Evolutionary conservation across 1,140 invertebrate species (phyloP).

Genomic region (Spodoptera litura): DNA sequence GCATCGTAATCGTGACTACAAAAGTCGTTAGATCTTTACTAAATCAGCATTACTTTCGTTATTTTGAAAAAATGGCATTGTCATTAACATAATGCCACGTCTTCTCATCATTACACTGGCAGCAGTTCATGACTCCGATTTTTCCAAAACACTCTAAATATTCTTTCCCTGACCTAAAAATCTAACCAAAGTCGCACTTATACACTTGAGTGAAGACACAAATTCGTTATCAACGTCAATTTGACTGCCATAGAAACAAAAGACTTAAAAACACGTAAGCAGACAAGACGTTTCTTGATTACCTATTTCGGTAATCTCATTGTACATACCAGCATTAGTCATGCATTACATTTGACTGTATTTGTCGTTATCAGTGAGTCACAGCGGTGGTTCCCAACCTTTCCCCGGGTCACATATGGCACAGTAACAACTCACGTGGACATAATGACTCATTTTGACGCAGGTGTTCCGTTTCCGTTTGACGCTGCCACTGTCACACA

Average conservation of each 20-base stretch:
- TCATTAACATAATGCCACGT: too few species aligned
- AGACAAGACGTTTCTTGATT: constrained; percentile 12
- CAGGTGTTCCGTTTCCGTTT: constrained; percentile 55
- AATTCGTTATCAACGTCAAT: too few species aligned
- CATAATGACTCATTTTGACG: constrained; percentile 55
- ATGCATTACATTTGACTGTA: constrained; percentile 34
- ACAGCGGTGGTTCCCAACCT: constrained; percentile 51
- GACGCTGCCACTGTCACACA: constrained; percentile 40
- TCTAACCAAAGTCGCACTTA: too few species aligned
- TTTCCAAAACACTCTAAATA: too few species aligned
- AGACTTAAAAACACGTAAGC: not conserved
- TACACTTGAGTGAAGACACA: too few species aligned
- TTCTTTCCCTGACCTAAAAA: too few species aligned
- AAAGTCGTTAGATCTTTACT: not conserved
- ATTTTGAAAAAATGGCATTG: not conserved
- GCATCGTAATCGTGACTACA: not conserved
- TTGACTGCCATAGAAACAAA: not conserved
- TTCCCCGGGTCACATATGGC: constrained; percentile 56
- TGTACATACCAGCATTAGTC: constrained; percentile 39
- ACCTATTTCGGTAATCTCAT: constrained; percentile 30
- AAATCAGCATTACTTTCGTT: not conserved
- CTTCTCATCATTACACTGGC: too few species aligned
- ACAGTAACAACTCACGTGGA: constrained; percentile 50
- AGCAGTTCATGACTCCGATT: too few species aligned
- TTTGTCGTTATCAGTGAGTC: constrained; percentile 47